Conservation (phyloP, 1,140 invertebrate species). For the Drosophila aff. region DNA sequence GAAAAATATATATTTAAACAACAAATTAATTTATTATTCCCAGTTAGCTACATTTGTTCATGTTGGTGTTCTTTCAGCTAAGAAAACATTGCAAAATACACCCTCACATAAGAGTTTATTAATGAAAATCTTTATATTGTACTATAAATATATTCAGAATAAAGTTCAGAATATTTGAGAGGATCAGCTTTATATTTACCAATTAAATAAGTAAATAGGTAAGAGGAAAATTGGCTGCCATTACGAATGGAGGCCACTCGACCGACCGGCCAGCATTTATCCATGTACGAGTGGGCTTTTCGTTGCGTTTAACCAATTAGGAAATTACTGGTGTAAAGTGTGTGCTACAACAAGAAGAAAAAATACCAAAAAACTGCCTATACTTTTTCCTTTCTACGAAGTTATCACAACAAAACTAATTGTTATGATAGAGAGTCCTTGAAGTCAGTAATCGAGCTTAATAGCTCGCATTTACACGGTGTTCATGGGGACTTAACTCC, state of each 20-base stretch:
- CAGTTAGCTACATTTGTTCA: constrained; percentile 31
- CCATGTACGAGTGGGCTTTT: too few relatives aligned
- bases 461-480: too few relatives aligned
- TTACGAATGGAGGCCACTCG: constrained; percentile 38
- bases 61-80: neutral
- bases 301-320: too few relatives aligned
- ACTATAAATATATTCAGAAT: too few relatives aligned
- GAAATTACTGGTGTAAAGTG: too few relatives aligned
- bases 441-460: too few relatives aligned
- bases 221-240: neutral
- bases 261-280: neutral
- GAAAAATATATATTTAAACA: constrained; percentile 6
- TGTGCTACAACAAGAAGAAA: too few relatives aligned
- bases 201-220: neutral
- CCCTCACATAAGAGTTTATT: neutral
- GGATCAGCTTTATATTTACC: neutral
- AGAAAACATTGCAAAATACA: neutral
- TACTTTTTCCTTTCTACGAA: too few relatives aligned
- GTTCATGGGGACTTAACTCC: too few relatives aligned
- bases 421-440: too few relatives aligned
- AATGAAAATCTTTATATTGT: neutral
- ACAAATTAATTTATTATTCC: constrained; percentile 57
- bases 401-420: too few relatives aligned
- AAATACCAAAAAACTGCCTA: too few relatives aligned
- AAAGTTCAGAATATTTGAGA: neutral